Percentiles rank a stretch among this genome's conserved stretches.
phyloP scores from a whole-genome alignment of 2,888 invertebrate species.

The Volucella bombylans region DNA sequence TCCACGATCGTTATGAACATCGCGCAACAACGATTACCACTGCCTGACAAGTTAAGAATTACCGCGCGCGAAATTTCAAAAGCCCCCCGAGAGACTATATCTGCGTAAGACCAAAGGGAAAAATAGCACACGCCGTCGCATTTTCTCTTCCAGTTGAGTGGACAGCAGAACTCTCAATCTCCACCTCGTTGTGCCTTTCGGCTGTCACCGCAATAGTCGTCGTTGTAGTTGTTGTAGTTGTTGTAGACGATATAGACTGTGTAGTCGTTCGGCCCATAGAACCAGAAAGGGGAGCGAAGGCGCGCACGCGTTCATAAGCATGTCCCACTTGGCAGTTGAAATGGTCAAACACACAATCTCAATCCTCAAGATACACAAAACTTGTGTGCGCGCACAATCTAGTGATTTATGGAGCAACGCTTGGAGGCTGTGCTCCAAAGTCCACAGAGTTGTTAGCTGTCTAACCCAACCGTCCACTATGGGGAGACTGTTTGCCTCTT shows the following conservation, averaged over 20 bases:
- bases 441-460: slow-evolving; percentile 29
- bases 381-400: slow-evolving; percentile 36
- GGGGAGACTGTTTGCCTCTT: neutral
- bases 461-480: slow-evolving; percentile 2
- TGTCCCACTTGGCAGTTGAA: slow-evolving; percentile 66
- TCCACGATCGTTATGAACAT: no score
- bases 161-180: slow-evolving; percentile 66
- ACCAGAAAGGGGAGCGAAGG: slow-evolving; percentile 51
- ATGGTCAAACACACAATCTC: slow-evolving; percentile 46
- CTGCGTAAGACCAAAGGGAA: neutral
- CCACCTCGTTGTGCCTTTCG: slow-evolving; percentile 68
- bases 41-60: neutral
- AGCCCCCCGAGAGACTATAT: neutral
- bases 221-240: neutral
- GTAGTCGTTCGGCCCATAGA: neutral
- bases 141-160: slow-evolving; percentile 40
- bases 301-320: slow-evolving; percentile 70
- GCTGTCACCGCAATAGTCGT: slow-evolving; percentile 55
- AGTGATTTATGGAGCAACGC: slow-evolving; percentile 70
- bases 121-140: slow-evolving; percentile 26
- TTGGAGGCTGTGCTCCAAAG: slow-evolving; percentile 67
- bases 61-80: slow-evolving; percentile 1
- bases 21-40: no score
- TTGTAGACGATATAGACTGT: no score
- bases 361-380: slow-evolving; percentile 30